Evolutionary conservation across 2,888 invertebrate genomes (phyloP).

Genomic region (Scaptodrosophila latifasciaeformis): DNA sequence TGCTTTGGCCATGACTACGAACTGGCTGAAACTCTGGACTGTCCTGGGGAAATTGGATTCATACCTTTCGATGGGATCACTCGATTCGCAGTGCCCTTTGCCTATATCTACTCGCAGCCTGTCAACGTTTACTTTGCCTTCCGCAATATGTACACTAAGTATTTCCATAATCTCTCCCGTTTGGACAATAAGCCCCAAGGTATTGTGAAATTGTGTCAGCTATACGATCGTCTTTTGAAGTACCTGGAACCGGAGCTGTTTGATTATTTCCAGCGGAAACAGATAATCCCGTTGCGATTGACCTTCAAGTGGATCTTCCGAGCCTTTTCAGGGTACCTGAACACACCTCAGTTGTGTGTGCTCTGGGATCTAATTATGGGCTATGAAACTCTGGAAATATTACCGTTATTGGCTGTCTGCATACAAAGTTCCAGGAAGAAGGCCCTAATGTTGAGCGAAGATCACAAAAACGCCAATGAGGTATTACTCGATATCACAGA

Average conservation of each 20-base stretch:
- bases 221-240: background rate
- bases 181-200: background rate
- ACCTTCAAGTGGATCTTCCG: background rate
- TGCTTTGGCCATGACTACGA: background rate
- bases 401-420: background rate
- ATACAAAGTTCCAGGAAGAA: too few species aligned
- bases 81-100: background rate
- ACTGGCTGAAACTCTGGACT: background rate
- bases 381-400: background rate
- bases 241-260: background rate
- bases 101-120: background rate
- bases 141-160: background rate
- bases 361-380: conserved; percentile 1
- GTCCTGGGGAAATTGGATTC: background rate
- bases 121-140: background rate
- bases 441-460: too few species aligned
- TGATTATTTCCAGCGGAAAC: background rate
- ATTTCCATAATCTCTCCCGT: background rate
- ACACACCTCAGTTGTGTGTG: background rate
- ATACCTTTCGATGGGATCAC: background rate
- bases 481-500: too few species aligned
- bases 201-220: background rate
- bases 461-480: too few species aligned
- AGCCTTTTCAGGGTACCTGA: background rate
- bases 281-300: background rate